A percentile compares a stretch with the other conserved stretches of the same genome.
phyloP scores from a whole-genome alignment of 2,797 vertebrate genomes.

The Adrianichthys oophorus region DNA sequence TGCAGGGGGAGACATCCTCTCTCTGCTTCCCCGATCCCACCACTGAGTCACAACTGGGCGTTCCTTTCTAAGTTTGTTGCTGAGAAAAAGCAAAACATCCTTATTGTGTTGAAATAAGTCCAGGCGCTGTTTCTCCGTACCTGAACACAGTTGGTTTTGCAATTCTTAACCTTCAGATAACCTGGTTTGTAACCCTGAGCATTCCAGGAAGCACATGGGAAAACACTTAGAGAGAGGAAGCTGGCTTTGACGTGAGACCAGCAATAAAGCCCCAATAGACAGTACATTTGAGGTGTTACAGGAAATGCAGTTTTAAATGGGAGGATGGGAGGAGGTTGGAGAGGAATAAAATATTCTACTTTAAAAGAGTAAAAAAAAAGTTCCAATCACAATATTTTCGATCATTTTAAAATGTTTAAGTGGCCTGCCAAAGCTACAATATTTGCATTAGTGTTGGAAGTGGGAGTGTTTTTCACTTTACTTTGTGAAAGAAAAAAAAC shows the following conservation, averaged over 20 bases:
- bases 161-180: constrained; percentile 14
- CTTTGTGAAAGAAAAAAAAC: neutral
- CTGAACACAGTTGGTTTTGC: constrained; percentile 19
- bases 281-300: constrained; percentile 21
- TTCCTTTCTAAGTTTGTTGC: constrained; percentile 1
- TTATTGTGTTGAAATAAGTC: constrained; percentile 7
- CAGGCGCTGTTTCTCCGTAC: constrained; percentile 1
- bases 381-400: no score
- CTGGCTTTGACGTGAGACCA: constrained; percentile 24
- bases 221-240: constrained; percentile 27
- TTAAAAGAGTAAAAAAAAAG: no score
- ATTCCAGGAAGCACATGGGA: constrained; percentile 26
- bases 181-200: neutral
- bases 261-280: constrained; percentile 28
- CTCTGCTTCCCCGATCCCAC: no score
- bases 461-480: neutral
- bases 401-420: no score
- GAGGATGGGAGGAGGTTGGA: constrained; percentile 12
- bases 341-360: neutral
- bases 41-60: neutral
- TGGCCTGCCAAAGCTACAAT: no score
- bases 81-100: constrained; percentile 10
- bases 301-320: constrained; percentile 24
- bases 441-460: neutral
- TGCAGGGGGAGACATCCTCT: no score